These are phyloP conservation scores for Drosophila subobscura DNA, from an alignment of 1,140 invertebrate genomes.

Conservation along the genomic window DNA sequence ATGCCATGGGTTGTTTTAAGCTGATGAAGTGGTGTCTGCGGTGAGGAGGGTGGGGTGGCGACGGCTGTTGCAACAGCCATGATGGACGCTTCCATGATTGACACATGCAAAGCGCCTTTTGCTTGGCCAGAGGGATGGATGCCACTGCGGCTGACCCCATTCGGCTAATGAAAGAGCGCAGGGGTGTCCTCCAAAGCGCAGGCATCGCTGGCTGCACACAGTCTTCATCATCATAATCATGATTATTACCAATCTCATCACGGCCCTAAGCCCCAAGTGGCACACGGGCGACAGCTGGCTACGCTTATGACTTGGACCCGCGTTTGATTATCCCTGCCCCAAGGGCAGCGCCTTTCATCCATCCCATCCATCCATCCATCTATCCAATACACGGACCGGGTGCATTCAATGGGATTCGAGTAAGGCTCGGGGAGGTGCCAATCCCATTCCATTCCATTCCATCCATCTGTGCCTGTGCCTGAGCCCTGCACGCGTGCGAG, in stretches of 20 bases:
- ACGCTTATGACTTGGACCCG: slow-evolving; percentile 21
- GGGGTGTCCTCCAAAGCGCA: background rate
- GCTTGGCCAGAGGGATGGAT: slow-evolving; percentile 17
- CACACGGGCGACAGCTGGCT: background rate
- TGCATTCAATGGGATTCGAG: slow-evolving; percentile 58
- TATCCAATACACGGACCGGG: slow-evolving; percentile 1
- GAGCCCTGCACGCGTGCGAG: slow-evolving; percentile 4
- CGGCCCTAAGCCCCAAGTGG: slow-evolving; percentile 3
- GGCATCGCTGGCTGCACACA: slow-evolving; percentile 27
- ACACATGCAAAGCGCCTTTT: slow-evolving; percentile 42
- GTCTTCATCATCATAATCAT: slow-evolving; percentile 17
- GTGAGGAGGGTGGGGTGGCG: slow-evolving; percentile 9
- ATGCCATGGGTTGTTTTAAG: slow-evolving; percentile 25
- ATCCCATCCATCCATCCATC: background rate
- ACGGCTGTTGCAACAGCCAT: slow-evolving; percentile 6
- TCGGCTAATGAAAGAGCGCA: slow-evolving; percentile 46
- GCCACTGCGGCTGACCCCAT: slow-evolving; percentile 42
- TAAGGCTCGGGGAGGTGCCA: slow-evolving; percentile 18
- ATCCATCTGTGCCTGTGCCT: no score
- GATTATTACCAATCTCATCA: background rate
- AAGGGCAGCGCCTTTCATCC: no score
- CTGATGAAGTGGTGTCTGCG: slow-evolving; percentile 33
- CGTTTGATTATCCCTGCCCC: slow-evolving; percentile 4
- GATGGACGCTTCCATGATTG: slow-evolving; percentile 40
- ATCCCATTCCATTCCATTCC: no score